phyloP scores from a whole-genome alignment of 2,797 vertebrate genomes.

The Gymnodraco acuticeps region DNA sequence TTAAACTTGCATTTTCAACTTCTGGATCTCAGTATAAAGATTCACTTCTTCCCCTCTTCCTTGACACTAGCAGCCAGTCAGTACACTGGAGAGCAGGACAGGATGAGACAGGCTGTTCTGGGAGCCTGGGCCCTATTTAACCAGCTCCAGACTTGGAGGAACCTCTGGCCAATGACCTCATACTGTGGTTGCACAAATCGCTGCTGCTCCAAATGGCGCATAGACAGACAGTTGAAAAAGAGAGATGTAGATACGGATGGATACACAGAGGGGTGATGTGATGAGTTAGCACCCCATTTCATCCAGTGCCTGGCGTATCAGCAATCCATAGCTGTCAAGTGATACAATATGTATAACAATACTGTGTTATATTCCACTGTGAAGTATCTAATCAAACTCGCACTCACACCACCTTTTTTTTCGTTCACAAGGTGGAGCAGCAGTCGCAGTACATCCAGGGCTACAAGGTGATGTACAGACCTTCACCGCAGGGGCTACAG shows the following conservation, averaged over 20 bases:
- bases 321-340: conserved; percentile 30
- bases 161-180: conserved; percentile 85
- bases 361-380: conserved; percentile 30
- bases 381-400: conserved; percentile 44
- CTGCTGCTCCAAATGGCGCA: conserved; percentile 75
- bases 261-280: conserved; percentile 66
- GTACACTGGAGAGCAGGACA: conserved; percentile 49
- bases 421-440: conserved; percentile 92
- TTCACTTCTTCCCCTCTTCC: conserved; percentile 14
- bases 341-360: conserved; percentile 25
- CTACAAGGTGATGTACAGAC: conserved; percentile 96
- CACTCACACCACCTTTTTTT: conserved; percentile 27
- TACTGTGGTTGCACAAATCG: conserved; percentile 78
- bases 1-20: conserved; percentile 4
- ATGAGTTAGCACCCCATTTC: conserved; percentile 68
- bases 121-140: conserved; percentile 77
- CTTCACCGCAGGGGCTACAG: conserved; percentile 82
- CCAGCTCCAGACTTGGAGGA: conserved; percentile 83
- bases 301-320: conserved; percentile 31
- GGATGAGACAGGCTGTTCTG: conserved; percentile 75
- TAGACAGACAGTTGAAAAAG: conserved; percentile 63
- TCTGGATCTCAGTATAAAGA: conserved; percentile 1
- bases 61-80: conserved; percentile 52
- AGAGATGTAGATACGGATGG: conserved; percentile 63
- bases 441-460: conserved; percentile 98